phyloP scores from a whole-genome alignment of 1,140 invertebrate genomes.

The Scylla paramamosain region DNA sequence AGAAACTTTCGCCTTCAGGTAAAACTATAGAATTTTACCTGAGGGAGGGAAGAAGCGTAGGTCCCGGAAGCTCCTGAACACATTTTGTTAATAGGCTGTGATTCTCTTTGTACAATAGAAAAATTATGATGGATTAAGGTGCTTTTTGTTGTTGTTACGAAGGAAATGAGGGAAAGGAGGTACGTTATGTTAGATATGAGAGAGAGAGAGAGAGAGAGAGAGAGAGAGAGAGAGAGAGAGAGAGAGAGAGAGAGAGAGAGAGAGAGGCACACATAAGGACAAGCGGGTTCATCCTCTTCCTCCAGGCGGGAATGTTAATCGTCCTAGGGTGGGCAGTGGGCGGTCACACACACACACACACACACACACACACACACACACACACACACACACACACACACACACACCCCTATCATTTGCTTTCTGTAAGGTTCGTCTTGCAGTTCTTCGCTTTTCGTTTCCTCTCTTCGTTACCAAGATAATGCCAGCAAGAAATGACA shows the following conservation, averaged over 20 bases:
- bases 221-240: constrained; percentile 53
- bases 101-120: too few relatives aligned
- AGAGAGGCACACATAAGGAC: constrained; percentile 16
- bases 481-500: too few relatives aligned
- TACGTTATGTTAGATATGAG: too few relatives aligned
- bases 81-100: too few relatives aligned
- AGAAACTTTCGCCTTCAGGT: too few relatives aligned
- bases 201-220: constrained; percentile 48
- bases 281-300: not conserved
- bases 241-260: constrained; percentile 47
- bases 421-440: not conserved
- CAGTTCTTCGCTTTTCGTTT: too few relatives aligned
- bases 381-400: constrained; percentile 43
- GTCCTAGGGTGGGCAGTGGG: not conserved
- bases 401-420: not conserved
- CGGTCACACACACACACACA: constrained; percentile 25
- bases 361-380: constrained; percentile 43
- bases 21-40: too few relatives aligned
- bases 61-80: too few relatives aligned
- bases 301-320: not conserved
- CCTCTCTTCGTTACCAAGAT: too few relatives aligned
- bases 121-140: too few relatives aligned
- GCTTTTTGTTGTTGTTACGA: not conserved
- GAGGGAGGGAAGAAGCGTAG: too few relatives aligned
- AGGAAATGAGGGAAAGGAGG: constrained; percentile 18